phyloP scores from a whole-genome alignment of 2,888 invertebrate species.

The Petrolisthes cinctipes region DNA sequence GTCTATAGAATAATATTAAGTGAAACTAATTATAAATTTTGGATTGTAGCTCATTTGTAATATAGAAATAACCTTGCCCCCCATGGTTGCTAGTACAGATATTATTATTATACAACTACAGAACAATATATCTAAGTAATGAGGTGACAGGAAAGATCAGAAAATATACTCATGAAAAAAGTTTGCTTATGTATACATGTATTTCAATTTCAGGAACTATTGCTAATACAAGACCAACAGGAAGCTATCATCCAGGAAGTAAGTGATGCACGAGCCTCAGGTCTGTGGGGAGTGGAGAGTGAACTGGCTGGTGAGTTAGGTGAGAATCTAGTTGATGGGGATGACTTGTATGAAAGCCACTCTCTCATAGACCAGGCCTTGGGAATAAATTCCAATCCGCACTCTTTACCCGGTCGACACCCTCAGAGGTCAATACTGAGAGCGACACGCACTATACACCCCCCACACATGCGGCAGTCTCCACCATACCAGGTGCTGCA shows the following conservation, averaged over 20 bases:
- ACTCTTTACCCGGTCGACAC: conserved; percentile 27
- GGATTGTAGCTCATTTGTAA: too few relatives aligned
- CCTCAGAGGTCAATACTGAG: conserved; percentile 49
- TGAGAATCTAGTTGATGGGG: conserved; percentile 11
- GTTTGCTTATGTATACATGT: too few relatives aligned
- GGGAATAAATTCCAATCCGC: conserved; percentile 30
- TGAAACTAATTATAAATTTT: too few relatives aligned
- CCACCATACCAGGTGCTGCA: conserved; percentile 28
- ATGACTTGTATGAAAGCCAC: conserved; percentile 23
- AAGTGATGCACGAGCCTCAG: conserved; percentile 57
- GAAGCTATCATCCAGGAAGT: conserved; percentile 61
- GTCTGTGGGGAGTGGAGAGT: conserved; percentile 46
- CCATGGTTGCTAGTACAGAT: too few relatives aligned
- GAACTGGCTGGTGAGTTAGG: conserved; percentile 34
- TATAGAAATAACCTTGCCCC: too few relatives aligned
- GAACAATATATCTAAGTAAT: too few relatives aligned
- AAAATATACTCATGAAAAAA: too few relatives aligned
- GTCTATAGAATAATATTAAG: too few relatives aligned
- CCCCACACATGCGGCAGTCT: conserved; percentile 44
- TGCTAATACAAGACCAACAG: conserved; percentile 62
- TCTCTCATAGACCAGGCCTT: conserved; percentile 1
- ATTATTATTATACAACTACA: too few relatives aligned
- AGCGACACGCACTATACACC: conserved; percentile 45
- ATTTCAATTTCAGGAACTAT: conserved; percentile 46
- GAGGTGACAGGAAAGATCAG: too few relatives aligned